phyloP scores from a whole-genome alignment of 2,888 invertebrate species.

The Eupithecia subumbrata region DNA sequence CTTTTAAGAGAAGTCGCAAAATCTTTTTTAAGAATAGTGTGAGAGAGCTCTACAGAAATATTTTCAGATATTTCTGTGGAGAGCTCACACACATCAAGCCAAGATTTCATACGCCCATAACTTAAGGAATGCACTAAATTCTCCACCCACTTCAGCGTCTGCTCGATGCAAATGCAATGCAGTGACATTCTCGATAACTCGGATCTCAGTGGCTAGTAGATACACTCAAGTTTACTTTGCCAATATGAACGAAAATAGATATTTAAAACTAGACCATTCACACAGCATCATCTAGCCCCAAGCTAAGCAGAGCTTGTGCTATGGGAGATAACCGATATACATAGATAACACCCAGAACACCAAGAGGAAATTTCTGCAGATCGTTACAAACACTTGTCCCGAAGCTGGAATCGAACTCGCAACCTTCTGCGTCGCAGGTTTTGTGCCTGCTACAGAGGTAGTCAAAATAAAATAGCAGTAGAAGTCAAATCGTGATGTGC shows the following conservation, averaged over 20 bases:
- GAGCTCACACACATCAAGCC: background rate
- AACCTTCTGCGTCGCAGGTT: too few relatives aligned
- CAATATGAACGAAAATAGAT: background rate
- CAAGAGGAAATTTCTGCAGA: too few relatives aligned
- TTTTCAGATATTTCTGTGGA: too few relatives aligned
- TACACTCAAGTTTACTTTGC: background rate
- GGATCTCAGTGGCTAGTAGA: background rate
- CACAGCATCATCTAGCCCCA: too few relatives aligned
- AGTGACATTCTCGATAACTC: background rate
- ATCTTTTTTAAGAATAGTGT: background rate
- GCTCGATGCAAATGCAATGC: conserved; percentile 3
- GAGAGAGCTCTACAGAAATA: background rate
- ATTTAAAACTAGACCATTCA: too few relatives aligned
- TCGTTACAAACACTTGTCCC: too few relatives aligned
- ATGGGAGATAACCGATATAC: too few relatives aligned
- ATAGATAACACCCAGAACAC: too few relatives aligned
- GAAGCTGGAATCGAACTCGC: too few relatives aligned
- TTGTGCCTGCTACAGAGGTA: too few relatives aligned
- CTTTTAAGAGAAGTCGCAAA: background rate
- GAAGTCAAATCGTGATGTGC: background rate
- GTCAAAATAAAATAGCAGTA: background rate
- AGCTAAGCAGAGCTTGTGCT: too few relatives aligned
- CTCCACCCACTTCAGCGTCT: background rate
- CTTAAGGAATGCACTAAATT: background rate
- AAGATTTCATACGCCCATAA: background rate